These are phyloP conservation scores for Hiodon alosoides DNA, from an alignment of 2,113 vertebrate genomes.

Conservation along the genomic window DNA sequence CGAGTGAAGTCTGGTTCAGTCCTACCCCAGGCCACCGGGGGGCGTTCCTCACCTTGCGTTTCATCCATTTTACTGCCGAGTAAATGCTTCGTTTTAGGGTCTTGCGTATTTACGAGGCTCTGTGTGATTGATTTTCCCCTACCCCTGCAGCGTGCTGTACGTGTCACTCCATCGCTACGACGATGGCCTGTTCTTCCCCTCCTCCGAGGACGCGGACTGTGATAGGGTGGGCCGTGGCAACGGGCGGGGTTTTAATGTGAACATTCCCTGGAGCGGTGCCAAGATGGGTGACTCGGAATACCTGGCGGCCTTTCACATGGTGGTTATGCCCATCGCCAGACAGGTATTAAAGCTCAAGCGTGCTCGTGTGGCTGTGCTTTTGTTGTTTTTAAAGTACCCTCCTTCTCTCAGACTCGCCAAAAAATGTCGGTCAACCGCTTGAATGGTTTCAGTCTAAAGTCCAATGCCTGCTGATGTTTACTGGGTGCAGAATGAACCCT, in stretches of 20 bases:
- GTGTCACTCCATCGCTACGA: slow-evolving; percentile 85
- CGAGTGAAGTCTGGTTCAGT: not conserved
- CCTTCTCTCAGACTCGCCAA: no score
- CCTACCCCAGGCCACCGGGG: not conserved
- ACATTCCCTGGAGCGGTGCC: slow-evolving; percentile 75
- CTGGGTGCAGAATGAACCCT: no score
- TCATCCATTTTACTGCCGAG: not conserved
- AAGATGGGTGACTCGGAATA: slow-evolving; percentile 78
- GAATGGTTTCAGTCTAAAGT: no score
- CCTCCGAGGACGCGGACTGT: slow-evolving; percentile 64
- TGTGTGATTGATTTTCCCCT: slow-evolving; percentile 1
- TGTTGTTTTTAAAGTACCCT: no score
- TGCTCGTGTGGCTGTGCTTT: not conserved
- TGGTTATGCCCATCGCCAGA: slow-evolving; percentile 77
- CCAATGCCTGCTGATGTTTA: no score
- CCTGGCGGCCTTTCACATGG: slow-evolving; percentile 70
- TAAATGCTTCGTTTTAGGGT: no score
- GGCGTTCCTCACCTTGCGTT: not conserved
- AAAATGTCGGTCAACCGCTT: no score
- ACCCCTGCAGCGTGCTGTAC: slow-evolving; percentile 65
- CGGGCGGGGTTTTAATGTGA: slow-evolving; percentile 77
- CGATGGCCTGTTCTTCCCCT: slow-evolving; percentile 74
- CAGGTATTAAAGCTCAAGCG: slow-evolving; percentile 57
- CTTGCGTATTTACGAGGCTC: not conserved
- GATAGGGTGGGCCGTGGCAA: slow-evolving; percentile 57